Conservation (phyloP, 2,888 invertebrate species). For the Fragum whitleyi region DNA sequence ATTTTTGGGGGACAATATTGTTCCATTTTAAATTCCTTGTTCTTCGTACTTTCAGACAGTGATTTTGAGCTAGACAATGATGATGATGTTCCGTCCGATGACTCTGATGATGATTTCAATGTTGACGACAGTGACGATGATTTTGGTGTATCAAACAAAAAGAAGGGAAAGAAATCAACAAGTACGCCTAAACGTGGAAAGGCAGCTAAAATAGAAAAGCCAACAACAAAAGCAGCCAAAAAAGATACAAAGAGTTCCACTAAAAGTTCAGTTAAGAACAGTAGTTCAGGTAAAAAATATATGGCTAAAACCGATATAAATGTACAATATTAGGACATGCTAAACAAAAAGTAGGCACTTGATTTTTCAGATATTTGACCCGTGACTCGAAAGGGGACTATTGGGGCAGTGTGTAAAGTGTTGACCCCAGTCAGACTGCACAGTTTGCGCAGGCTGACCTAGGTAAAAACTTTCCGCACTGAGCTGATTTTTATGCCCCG, state of each 20-base stretch:
- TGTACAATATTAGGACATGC: background rate
- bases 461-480: too few species aligned
- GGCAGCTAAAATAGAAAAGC: background rate
- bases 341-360: too few species aligned
- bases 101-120: slow-evolving; percentile 58
- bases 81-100: slow-evolving; percentile 46
- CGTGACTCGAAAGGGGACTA: too few species aligned
- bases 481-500: too few species aligned
- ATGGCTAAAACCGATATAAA: background rate
- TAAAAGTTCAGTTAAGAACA: background rate
- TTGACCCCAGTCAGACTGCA: too few species aligned
- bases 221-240: background rate
- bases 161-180: slow-evolving; percentile 31
- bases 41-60: slow-evolving; percentile 45
- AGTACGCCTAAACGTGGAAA: slow-evolving; percentile 54
- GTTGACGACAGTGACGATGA: slow-evolving; percentile 65
- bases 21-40: too few species aligned
- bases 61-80: slow-evolving; percentile 51
- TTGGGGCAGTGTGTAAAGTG: too few species aligned
- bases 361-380: too few species aligned
- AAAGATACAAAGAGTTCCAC: background rate
- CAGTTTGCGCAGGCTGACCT: too few species aligned
- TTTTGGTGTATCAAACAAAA: slow-evolving; percentile 53
- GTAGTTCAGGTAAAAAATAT: background rate
- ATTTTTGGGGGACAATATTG: too few species aligned